phyloP scores from a whole-genome alignment of 2,113 vertebrate genomes.

The Centropus bengalensis region DNA sequence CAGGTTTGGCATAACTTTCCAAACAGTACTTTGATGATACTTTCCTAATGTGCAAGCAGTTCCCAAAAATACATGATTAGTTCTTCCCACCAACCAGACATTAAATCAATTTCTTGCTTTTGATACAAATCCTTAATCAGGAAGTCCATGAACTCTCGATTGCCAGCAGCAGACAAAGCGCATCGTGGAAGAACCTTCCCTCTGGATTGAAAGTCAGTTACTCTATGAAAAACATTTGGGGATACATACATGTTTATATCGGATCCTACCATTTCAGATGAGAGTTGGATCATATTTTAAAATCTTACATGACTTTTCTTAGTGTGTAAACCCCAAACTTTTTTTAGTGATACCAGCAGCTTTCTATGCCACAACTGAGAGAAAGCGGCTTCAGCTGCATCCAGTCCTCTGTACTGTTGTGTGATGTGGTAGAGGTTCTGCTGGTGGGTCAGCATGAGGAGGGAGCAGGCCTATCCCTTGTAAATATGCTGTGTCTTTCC shows the following conservation, averaged over 20 bases:
- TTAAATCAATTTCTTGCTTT: background rate
- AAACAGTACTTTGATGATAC: background rate
- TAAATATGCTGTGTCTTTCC: background rate
- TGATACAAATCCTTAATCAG: background rate
- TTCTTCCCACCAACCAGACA: background rate
- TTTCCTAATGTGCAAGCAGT: background rate
- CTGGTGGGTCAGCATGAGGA: background rate
- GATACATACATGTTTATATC: background rate
- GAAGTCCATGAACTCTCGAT: background rate
- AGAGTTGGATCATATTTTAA: background rate
- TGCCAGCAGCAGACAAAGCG: background rate
- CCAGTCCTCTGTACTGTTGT: background rate
- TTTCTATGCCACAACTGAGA: background rate
- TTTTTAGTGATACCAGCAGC: background rate
- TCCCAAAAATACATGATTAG: background rate
- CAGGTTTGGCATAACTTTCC: background rate
- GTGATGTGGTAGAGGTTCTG: background rate
- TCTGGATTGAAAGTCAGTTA: background rate
- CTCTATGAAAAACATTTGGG: background rate
- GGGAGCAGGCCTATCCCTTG: background rate
- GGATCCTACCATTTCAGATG: background rate
- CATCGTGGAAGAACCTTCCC: background rate
- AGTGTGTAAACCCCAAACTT: background rate
- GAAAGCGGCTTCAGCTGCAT: background rate
- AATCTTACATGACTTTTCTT: background rate